A percentile compares a stretch with the other conserved stretches of the same genome.
phyloP scores from a whole-genome alignment of 2,797 vertebrate species.

The Cirrhinus molitorella region DNA sequence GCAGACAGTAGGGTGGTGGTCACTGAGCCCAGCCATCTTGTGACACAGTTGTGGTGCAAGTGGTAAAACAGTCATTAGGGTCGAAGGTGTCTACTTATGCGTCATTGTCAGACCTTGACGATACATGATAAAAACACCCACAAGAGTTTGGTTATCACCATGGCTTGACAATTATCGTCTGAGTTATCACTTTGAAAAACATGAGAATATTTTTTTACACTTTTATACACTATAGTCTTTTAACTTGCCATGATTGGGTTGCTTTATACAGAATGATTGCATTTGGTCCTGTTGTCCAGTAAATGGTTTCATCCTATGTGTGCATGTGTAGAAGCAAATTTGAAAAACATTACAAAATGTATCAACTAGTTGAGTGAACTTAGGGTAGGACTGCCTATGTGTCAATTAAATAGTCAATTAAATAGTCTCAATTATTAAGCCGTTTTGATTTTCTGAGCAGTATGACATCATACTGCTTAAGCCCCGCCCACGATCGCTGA shows the following conservation, averaged over 20 bases:
- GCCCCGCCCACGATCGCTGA: no score
- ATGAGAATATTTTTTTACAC: not conserved
- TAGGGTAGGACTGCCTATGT: no score
- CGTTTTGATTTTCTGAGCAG: no score
- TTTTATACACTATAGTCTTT: not conserved
- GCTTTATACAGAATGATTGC: not conserved
- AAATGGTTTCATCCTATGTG: no score
- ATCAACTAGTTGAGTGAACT: no score
- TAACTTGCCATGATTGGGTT: not conserved
- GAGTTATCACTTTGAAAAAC: not conserved
- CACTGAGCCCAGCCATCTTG: not conserved
- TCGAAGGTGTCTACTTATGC: not conserved
- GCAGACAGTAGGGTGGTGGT: conserved; percentile 54
- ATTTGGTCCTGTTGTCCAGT: no score
- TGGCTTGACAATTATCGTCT: not conserved
- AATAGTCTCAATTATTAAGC: no score
- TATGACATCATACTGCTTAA: no score
- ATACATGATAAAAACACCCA: not conserved
- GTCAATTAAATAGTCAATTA: no score
- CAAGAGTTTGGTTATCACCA: not conserved
- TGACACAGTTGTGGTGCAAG: not conserved
- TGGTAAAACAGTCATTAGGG: conserved; percentile 25
- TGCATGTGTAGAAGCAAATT: not conserved
- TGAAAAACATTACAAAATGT: not conserved
- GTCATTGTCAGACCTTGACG: not conserved